Evolutionary conservation across 2,888 invertebrate genomes (phyloP).

Genomic region (Trilocha varians): DNA sequence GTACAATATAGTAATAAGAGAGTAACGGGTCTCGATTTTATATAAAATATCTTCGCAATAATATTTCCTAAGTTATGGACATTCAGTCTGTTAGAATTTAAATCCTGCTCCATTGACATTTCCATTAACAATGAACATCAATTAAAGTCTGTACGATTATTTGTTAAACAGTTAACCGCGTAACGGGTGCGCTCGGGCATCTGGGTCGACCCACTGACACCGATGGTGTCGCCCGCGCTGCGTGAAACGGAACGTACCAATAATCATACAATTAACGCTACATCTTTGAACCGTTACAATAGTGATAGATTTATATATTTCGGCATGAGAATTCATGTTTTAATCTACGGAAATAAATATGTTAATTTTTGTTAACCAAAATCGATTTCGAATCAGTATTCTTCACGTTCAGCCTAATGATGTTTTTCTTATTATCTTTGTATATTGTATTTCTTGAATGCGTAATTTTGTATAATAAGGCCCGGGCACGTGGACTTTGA

Average conservation of each 20-base stretch:
- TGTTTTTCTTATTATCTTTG: slow-evolving; percentile 18
- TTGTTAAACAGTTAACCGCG: slow-evolving; percentile 59
- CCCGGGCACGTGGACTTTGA: slow-evolving; percentile 20
- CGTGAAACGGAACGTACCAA: slow-evolving; percentile 35
- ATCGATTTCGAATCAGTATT: slow-evolving; percentile 22
- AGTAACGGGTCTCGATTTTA: slow-evolving; percentile 22
- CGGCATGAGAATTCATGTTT: too few relatives aligned
- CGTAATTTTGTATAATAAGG: slow-evolving; percentile 32
- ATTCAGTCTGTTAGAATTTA: too few relatives aligned
- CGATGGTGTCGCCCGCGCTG: slow-evolving; percentile 35
- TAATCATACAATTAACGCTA: slow-evolving; percentile 20
- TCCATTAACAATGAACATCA: slow-evolving; percentile 37
- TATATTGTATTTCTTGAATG: slow-evolving; percentile 32
- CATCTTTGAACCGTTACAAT: slow-evolving; percentile 9
- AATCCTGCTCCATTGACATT: slow-evolving; percentile 38
- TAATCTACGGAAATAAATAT: slow-evolving; percentile 16
- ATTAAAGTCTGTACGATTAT: slow-evolving; percentile 46
- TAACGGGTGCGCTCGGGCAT: slow-evolving; percentile 57
- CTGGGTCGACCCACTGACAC: slow-evolving; percentile 66
- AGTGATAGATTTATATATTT: too few relatives aligned
- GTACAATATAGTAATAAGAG: slow-evolving; percentile 29
- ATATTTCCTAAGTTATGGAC: too few relatives aligned
- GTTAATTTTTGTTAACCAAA: slow-evolving; percentile 21
- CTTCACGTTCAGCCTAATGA: slow-evolving; percentile 24
- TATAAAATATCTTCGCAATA: too few relatives aligned